These are phyloP conservation scores for Dipodomys stephensi DNA, from an alignment of 2,113 vertebrate genomes.

Conservation along the genomic window DNA sequence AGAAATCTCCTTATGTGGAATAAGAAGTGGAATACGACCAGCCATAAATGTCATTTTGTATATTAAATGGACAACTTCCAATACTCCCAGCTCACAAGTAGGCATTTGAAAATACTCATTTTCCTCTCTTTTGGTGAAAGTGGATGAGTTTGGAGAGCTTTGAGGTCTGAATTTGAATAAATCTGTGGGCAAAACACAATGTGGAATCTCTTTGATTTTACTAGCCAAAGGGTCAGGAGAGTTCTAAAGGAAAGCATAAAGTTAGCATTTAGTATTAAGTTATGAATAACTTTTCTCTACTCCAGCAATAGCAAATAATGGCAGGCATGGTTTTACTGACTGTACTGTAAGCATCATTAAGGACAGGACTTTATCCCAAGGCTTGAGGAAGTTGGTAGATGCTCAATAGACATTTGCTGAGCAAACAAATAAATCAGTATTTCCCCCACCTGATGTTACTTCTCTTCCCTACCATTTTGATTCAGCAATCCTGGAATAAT, in stretches of 20 bases:
- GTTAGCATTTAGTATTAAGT: background rate
- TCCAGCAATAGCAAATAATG: background rate
- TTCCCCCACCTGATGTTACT: too few relatives aligned
- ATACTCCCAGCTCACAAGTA: background rate
- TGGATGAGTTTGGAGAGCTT: background rate
- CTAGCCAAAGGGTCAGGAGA: background rate
- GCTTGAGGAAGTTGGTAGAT: background rate
- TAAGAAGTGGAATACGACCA: background rate
- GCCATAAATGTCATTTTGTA: background rate
- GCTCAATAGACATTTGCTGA: conserved; percentile 15
- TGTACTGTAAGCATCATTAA: background rate
- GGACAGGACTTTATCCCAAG: background rate
- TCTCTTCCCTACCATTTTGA: background rate
- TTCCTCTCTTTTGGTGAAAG: background rate
- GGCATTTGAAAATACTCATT: background rate
- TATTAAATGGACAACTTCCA: background rate
- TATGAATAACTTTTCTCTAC: background rate
- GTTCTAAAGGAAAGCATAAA: background rate
- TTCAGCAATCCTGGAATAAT: background rate
- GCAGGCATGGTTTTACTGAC: background rate
- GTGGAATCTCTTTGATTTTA: conserved; percentile 11
- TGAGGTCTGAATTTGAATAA: conserved; percentile 26
- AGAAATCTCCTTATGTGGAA: background rate
- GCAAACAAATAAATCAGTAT: background rate
- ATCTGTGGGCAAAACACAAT: background rate